Evolutionary conservation across 1,140 invertebrate genomes (phyloP), one percentile per base, ranked within the genome.

Genomic region (Drosophila willistoni): DNA sequence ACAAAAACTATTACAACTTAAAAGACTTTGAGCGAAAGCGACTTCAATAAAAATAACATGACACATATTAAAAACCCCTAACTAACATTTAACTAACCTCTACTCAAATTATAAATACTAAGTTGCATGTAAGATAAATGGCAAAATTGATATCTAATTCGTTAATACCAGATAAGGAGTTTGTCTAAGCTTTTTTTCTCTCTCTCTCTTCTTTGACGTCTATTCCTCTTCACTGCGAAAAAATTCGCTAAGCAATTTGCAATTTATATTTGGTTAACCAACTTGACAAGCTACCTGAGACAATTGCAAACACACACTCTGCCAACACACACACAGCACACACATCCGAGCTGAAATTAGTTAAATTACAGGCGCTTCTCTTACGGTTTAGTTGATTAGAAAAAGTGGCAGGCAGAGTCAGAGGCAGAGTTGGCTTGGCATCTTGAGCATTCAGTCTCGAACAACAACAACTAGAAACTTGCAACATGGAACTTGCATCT

Each of bases 351-450:
- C 39, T 64, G 22, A 89, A 89, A 89, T 89, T 89, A 89, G 85
- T 87, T 78, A 89, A 89, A 89, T 89, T 89, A 84, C 84, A 89
- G 71, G 77, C 84, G 77, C 73, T 77, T 68, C 51, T 78, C 62
- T 66, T 68, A 61, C 68, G 71, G 72, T 68, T 77, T 71, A 68
- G 61, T 74, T 89, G 84, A 89, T 89, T 89, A 89, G 84, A 90
- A 89, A 89, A 89, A 89, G 84, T 79, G 73, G 70, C 60, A 64
- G 67, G 57, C 74, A 73, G 63, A 73, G 64, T 12, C 36, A 39
- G 10, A 39, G 10, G 3, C 36, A 9, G 34, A 36, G 34, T 74
- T 68, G 66, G 66, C 66, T 69, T 68, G 59, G 68, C 70, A 79
- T 79, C 75, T 61, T 60, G 44, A 44, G 54, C 70, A 60, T 59